phyloP scores from a whole-genome alignment of 2,113 vertebrate genomes.

The Sebastes schlegelii region DNA sequence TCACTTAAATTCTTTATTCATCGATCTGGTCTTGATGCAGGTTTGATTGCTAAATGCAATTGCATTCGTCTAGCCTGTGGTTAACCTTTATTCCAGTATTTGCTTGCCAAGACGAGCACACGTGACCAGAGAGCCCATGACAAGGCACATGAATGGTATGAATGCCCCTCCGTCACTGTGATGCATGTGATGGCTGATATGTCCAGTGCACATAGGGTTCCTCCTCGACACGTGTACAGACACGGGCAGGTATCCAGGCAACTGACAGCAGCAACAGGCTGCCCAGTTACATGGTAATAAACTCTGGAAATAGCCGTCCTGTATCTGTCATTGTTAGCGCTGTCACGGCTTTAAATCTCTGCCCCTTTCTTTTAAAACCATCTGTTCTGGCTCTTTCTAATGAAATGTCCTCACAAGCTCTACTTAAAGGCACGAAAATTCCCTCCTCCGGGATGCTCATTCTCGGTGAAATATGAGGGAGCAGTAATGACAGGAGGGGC shows the following conservation, averaged over 20 bases:
- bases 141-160: constrained; percentile 3
- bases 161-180: constrained; percentile 11
- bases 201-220: constrained; percentile 14
- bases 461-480: constrained; percentile 31
- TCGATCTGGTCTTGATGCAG: neutral
- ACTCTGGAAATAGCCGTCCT: constrained; percentile 30
- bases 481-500: constrained; percentile 3
- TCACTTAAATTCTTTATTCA: neutral
- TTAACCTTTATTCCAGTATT: constrained; percentile 1
- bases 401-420: neutral
- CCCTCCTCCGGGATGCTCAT: neutral
- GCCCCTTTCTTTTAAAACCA: neutral
- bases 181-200: constrained; percentile 46
- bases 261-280: constrained; percentile 34
- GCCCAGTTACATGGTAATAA: constrained; percentile 25
- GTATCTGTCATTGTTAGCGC: constrained; percentile 15
- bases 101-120: constrained; percentile 14
- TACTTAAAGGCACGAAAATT: neutral
- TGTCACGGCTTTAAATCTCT: constrained; percentile 10
- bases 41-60: constrained; percentile 7
- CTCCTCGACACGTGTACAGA: constrained; percentile 24
- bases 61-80: constrained; percentile 19
- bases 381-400: neutral
- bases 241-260: constrained; percentile 23
- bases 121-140: neutral